Conservation (phyloP, 2,888 invertebrate species). For the Machimus atricapillus region DNA sequence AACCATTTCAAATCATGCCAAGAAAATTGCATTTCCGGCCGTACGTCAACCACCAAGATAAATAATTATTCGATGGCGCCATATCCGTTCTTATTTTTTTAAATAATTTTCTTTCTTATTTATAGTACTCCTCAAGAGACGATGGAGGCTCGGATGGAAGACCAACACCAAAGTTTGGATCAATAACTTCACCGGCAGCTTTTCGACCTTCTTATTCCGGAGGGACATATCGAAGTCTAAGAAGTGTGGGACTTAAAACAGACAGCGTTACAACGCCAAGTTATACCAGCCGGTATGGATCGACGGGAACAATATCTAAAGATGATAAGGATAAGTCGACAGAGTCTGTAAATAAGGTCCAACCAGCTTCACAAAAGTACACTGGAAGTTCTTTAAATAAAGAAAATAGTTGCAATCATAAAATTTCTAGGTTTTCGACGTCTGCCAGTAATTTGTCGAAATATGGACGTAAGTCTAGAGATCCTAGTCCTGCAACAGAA, state of each 20-base stretch:
- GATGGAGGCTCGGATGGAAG: constrained; percentile 48
- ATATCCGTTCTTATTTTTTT: not conserved
- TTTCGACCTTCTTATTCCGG: constrained; percentile 62
- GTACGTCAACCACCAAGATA: not conserved
- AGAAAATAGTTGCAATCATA: constrained; percentile 32
- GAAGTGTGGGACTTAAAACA: constrained; percentile 55
- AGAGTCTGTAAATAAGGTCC: constrained; percentile 46
- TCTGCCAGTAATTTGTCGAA: constrained; percentile 51
- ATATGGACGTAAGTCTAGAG: constrained; percentile 61
- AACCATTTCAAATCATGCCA: not conserved
- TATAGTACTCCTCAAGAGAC: constrained; percentile 58
- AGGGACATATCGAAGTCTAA: constrained; percentile 59
- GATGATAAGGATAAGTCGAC: constrained; percentile 51
- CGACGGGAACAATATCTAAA: constrained; percentile 47
- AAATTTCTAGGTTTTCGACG: constrained; percentile 45
- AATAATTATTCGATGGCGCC: not conserved
- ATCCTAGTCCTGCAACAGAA: constrained; percentile 66
- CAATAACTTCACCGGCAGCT: constrained; percentile 57
- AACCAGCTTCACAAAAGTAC: constrained; percentile 30
- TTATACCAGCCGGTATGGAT: constrained; percentile 57
- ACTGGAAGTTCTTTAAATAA: constrained; percentile 36
- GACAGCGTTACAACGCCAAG: constrained; percentile 52
- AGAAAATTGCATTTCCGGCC: not conserved
- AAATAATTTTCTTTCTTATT: not conserved
- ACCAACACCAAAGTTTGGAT: constrained; percentile 53